These are phyloP conservation scores for Tetanocera ferruginea DNA, from an alignment of 2,888 invertebrate genomes.

Conservation along the genomic window DNA sequence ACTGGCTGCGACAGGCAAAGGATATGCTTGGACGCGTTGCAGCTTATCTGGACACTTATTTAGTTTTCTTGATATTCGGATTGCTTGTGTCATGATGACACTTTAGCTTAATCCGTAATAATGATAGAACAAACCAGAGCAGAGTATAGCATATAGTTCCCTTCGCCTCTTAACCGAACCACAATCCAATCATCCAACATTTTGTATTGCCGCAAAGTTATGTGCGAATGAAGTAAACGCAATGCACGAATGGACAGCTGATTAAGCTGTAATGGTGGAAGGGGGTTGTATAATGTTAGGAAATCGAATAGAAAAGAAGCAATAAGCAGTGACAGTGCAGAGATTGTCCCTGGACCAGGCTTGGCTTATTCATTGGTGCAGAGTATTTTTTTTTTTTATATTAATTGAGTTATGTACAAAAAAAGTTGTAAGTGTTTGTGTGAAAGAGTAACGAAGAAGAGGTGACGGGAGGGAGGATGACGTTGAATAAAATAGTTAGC, in stretches of 20 bases:
- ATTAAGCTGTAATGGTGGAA: neutral
- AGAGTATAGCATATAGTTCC: neutral
- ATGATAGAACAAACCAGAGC: neutral
- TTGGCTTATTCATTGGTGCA: too few species aligned
- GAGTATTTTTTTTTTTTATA: too few species aligned
- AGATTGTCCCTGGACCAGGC: too few species aligned
- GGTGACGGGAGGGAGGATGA: neutral
- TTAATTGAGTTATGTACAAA: too few species aligned
- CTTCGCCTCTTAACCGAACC: too few species aligned
- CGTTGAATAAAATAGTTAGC: neutral
- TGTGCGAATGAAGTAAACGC: neutral
- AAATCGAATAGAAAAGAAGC: too few species aligned
- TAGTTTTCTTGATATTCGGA: conserved; percentile 11
- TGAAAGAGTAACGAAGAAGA: neutral
- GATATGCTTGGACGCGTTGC: conserved; percentile 14
- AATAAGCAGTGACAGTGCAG: too few species aligned
- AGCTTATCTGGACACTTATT: conserved; percentile 26
- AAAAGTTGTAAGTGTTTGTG: too few species aligned
- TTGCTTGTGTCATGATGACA: conserved; percentile 33
- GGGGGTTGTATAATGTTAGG: too few species aligned
- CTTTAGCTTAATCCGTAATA: conserved; percentile 29
- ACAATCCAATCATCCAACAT: neutral
- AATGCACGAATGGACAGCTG: conserved; percentile 12
- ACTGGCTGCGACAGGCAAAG: neutral
- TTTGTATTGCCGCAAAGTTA: neutral